phyloP scores from a whole-genome alignment of 2,888 invertebrate genomes.

The Microctonus brassicae region DNA sequence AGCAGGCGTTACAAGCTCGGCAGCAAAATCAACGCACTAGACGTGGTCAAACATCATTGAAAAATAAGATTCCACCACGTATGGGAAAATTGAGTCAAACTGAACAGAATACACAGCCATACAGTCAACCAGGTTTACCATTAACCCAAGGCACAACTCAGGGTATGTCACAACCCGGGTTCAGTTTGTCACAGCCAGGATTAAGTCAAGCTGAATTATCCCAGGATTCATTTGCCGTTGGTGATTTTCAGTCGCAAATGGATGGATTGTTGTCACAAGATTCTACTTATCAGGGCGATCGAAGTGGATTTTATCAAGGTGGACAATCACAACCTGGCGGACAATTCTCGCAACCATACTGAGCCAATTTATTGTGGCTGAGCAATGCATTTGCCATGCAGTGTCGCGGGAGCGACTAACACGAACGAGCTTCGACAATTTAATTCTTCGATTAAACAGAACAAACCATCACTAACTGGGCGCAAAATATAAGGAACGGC shows the following conservation, averaged over 20 bases:
- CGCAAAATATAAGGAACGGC: slow-evolving; percentile 48
- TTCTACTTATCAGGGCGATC: slow-evolving; percentile 83
- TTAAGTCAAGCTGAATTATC: slow-evolving; percentile 79
- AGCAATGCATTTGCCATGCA: slow-evolving; percentile 68
- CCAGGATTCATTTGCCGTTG: slow-evolving; percentile 85
- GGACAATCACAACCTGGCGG: slow-evolving; percentile 71
- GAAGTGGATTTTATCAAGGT: slow-evolving; percentile 75
- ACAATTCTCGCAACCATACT: slow-evolving; percentile 79
- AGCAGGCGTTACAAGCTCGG: slow-evolving; percentile 76
- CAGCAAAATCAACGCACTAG: slow-evolving; percentile 68
- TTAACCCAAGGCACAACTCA: slow-evolving; percentile 71
- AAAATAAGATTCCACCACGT: slow-evolving; percentile 59
- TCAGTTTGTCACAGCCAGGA: slow-evolving; percentile 79
- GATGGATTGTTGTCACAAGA: slow-evolving; percentile 96
- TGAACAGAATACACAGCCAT: slow-evolving; percentile 81
- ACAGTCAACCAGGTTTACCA: slow-evolving; percentile 71
- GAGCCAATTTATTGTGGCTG: slow-evolving; percentile 69
- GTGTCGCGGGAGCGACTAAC: slow-evolving; percentile 69
- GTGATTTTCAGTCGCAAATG: slow-evolving; percentile 92
- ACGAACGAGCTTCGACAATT: slow-evolving; percentile 67
- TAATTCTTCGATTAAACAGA: slow-evolving; percentile 61
- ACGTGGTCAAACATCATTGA: slow-evolving; percentile 49
- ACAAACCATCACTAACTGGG: slow-evolving; percentile 19
- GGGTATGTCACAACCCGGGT: slow-evolving; percentile 81
- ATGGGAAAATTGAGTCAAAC: slow-evolving; percentile 74